phyloP scores from a whole-genome alignment of 2,797 vertebrate genomes.

The Gambelia wislizenii region DNA sequence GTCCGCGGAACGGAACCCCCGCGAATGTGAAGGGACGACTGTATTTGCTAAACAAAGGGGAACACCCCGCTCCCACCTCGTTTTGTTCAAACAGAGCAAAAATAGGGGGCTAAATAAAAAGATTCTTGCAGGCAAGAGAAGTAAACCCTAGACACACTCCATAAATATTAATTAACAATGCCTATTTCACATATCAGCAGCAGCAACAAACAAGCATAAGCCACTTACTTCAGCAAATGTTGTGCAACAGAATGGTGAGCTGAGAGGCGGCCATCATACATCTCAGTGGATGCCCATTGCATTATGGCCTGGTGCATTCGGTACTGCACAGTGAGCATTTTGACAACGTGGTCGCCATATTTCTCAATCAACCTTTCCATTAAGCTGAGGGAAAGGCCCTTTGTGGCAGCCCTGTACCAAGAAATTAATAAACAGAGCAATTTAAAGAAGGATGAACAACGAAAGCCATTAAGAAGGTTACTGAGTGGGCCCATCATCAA shows the following conservation, averaged over 20 bases:
- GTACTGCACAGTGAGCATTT: slow-evolving; percentile 93
- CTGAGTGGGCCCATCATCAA: neutral
- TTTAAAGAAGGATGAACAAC: neutral
- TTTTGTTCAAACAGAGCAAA: neutral
- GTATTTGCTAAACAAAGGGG: neutral
- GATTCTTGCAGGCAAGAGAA: neutral
- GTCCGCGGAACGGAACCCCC: too few relatives aligned
- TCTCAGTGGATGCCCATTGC: slow-evolving; percentile 91
- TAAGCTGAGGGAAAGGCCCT: slow-evolving; percentile 90
- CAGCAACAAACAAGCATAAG: rapidly evolving
- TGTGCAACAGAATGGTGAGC: slow-evolving; percentile 90
- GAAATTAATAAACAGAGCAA: neutral
- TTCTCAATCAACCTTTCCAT: slow-evolving; percentile 90
- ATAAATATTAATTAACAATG: neutral
- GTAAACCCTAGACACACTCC: rapidly evolving
- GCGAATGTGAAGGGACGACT: too few relatives aligned
- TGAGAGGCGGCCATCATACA: slow-evolving; percentile 87
- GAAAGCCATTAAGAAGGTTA: neutral
- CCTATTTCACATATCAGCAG: rapidly evolving
- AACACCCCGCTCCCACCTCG: neutral
- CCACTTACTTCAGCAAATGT: slow-evolving; percentile 89
- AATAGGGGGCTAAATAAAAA: neutral
- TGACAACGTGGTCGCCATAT: slow-evolving; percentile 79
- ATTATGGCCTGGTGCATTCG: slow-evolving; percentile 94
- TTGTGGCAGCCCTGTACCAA: slow-evolving; percentile 84